Evolutionary conservation across 2,888 invertebrate genomes (phyloP), one percentile per base, ranked within the genome.

Genomic region (Theretra japonica): DNA sequence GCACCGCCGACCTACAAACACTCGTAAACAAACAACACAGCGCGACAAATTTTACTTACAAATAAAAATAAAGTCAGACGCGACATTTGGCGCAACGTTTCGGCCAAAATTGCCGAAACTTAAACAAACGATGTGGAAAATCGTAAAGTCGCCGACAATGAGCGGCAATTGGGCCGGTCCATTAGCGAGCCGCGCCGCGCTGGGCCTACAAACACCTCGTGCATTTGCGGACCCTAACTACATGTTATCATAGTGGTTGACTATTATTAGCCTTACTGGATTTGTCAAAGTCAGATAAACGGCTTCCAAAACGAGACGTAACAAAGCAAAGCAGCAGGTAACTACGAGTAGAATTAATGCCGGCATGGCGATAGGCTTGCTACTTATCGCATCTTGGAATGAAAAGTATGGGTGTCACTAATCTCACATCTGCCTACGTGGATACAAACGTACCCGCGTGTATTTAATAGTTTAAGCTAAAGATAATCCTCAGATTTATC

Each of bases 61-160:
- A 65, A 65, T 65, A 65, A 65, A 65, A 65, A 65, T 65, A 65
- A 65, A 23, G 21, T 21, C 62, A 15, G 25, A 23, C 58, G 58
- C 25, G 65, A 65, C 48, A 17, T 65, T 65, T 15, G 41, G 65
- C 65, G 65, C 65, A 23, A 69, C 23, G 69, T 58, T 70, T 70
- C 69, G 57, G 56, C 57, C 48, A 23, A 68, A 71, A 68, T 71
- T 69, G 59, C 28, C 15, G 60, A 50, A 68, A 69, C n/a, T 60
- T 60, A 69, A 72, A 48, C 59, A 59, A 59, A 72, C 69, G 72
- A 62, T 15, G 58, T 56, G 23, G 69, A 69, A 59, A 69, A 72
- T 72, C 69, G 72, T 69, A 69, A 69, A 69, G 50, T 50, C 69
- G 50, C 30, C 23, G 28, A 23, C 41, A 72, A 69, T 69, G 59